Percentiles rank a stretch among this genome's conserved stretches.
These are phyloP conservation scores for Rotaria macrura DNA, from an alignment of 2,888 invertebrate species.

Conservation along the genomic window DNA sequence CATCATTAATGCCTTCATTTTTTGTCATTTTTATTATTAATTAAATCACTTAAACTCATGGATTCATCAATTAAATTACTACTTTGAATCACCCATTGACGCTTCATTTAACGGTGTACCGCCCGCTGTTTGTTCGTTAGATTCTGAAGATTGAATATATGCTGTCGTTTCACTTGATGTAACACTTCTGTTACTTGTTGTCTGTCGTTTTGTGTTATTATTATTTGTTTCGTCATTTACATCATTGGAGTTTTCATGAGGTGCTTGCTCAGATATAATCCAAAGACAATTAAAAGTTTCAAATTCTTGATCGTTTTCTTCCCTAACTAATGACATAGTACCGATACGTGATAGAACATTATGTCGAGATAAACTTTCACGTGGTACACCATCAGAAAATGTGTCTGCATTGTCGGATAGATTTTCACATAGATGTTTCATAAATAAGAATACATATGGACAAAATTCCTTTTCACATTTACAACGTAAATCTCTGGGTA, in stretches of 20 bases:
- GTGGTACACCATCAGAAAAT: constrained; percentile 92
- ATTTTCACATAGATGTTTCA: constrained; percentile 98
- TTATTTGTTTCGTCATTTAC: constrained; percentile 46
- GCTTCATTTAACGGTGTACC: background rate
- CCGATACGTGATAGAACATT: constrained; percentile 94
- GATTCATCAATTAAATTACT: constrained; percentile 20
- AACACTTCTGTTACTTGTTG: constrained; percentile 18
- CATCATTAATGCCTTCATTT: background rate
- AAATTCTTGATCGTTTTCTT: constrained; percentile 98
- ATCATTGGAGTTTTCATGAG: constrained; percentile 49
- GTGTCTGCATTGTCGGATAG: constrained; percentile 71
- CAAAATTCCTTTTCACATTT: constrained; percentile 87
- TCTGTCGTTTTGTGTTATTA: constrained; percentile 27
- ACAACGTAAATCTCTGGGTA: constrained; percentile 86
- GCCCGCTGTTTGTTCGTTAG: background rate
- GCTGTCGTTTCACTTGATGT: background rate
- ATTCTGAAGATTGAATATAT: background rate
- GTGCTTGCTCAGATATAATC: constrained; percentile 67
- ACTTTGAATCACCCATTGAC: background rate
- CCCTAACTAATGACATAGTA: constrained; percentile 93
- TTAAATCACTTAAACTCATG: constrained; percentile 21
- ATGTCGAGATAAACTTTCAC: constrained; percentile 88
- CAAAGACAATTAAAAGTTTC: constrained; percentile 94
- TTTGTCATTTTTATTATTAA: background rate
- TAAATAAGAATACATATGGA: constrained; percentile 94